Evolutionary conservation across 2,113 vertebrate genomes (phyloP).

Genomic region (Ailurus styani): DNA sequence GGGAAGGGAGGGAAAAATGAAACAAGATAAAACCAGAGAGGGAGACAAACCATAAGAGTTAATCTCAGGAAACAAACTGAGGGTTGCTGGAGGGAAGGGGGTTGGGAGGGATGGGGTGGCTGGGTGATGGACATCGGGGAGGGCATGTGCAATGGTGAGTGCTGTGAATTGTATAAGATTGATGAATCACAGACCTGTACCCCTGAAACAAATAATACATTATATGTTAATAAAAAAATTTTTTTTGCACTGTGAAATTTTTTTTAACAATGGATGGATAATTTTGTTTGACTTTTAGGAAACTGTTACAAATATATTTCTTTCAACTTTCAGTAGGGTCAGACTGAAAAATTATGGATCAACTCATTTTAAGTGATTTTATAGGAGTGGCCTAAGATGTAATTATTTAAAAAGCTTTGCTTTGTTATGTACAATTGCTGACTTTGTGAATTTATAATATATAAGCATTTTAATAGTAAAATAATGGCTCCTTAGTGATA

Average conservation of each 20-base stretch:
- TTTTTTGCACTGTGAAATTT: background rate
- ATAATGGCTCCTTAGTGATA: background rate
- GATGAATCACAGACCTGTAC: no score
- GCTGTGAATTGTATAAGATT: no score
- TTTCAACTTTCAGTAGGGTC: background rate
- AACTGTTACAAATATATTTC: background rate
- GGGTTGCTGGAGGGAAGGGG: no score
- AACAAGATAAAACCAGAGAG: no score
- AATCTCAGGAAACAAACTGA: no score
- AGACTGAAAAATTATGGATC: background rate
- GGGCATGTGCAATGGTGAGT: no score
- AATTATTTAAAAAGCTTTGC: background rate
- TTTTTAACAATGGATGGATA: background rate
- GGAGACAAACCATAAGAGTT: no score
- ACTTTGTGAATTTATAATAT: background rate
- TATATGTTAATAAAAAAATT: no score
- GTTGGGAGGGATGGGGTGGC: no score
- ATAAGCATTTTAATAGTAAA: background rate
- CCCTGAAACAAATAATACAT: no score
- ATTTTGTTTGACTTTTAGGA: background rate
- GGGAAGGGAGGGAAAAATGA: no score
- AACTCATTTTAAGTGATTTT: background rate
- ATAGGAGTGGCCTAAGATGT: background rate
- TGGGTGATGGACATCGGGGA: no score
- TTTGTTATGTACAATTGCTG: background rate